A percentile compares a stretch with the other conserved stretches of the same genome.
These are phyloP conservation scores for Capreolus pygargus DNA, from an alignment of 2,113 vertebrate species.

Conservation along the genomic window DNA sequence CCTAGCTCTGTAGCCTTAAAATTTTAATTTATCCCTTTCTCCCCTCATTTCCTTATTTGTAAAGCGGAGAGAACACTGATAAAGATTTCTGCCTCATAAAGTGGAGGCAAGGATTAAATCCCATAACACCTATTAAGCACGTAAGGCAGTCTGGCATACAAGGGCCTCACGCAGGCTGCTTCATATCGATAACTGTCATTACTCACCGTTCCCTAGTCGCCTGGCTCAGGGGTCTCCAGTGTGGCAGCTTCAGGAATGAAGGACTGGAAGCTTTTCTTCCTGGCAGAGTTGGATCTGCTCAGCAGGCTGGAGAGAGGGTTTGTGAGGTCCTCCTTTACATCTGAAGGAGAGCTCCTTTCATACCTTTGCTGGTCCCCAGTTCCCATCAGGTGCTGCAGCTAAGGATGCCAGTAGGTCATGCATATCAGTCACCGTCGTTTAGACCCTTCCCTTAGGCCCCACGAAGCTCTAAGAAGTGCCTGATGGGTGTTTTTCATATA, in stretches of 20 bases:
- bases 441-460: not conserved
- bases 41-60: not conserved
- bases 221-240: not conserved
- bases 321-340: not conserved
- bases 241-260: not conserved
- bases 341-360: not conserved
- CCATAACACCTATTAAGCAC: fast-evolving
- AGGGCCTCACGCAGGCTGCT: not conserved
- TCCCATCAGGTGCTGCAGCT: not conserved
- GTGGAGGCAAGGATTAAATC: not conserved
- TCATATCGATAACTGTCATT: not conserved
- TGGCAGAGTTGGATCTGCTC: not conserved
- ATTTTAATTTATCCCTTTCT: not conserved
- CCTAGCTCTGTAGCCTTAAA: not conserved
- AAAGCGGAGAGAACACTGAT: not conserved
- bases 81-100: fast-evolving
- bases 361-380: not conserved
- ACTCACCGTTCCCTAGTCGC: no score
- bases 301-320: not conserved
- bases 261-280: not conserved
- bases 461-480: not conserved
- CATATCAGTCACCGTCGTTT: not conserved
- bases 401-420: not conserved
- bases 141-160: fast-evolving
- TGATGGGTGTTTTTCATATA: not conserved